Evolutionary conservation across 2,888 invertebrate species (phyloP).

Genomic region (Agriopis aurantiaria): DNA sequence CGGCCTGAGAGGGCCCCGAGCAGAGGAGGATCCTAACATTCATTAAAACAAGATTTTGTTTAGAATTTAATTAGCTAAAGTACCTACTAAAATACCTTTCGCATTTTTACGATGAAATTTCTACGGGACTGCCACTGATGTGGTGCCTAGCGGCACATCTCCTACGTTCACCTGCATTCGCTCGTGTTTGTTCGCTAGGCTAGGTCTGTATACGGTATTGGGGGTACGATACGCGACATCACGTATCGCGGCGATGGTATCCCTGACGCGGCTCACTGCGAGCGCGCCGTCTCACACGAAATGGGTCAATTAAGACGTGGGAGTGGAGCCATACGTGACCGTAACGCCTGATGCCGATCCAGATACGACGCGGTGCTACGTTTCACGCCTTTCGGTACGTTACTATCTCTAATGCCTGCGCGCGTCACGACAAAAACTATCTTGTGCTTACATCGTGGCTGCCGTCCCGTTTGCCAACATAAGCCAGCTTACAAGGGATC

Average conservation of each 20-base stretch:
- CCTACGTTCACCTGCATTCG: too few species aligned
- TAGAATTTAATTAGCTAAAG: too few species aligned
- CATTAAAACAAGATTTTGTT: too few species aligned
- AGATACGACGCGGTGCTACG: constrained; percentile 71
- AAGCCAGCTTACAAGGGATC: not conserved
- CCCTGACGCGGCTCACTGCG: constrained; percentile 72
- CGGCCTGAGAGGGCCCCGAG: too few species aligned
- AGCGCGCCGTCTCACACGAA: constrained; percentile 82
- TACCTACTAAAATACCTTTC: too few species aligned
- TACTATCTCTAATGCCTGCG: constrained; percentile 60
- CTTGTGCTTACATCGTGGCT: constrained; percentile 36
- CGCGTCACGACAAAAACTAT: constrained; percentile 54
- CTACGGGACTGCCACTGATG: too few species aligned
- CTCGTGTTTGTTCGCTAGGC: too few species aligned
- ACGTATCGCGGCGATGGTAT: constrained; percentile 83
- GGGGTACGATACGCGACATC: constrained; percentile 63
- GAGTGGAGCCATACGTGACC: constrained; percentile 82
- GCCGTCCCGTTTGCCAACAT: constrained; percentile 32
- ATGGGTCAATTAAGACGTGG: constrained; percentile 86
- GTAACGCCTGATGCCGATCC: constrained; percentile 74
- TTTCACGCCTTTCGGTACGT: constrained; percentile 77
- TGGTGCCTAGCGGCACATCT: too few species aligned
- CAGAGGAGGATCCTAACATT: too few species aligned
- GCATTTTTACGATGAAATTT: too few species aligned
- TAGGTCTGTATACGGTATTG: constrained; percentile 20